These are phyloP conservation scores for Bradypodion pumilum DNA, from an alignment of 2,797 vertebrate genomes.

Conservation along the genomic window DNA sequence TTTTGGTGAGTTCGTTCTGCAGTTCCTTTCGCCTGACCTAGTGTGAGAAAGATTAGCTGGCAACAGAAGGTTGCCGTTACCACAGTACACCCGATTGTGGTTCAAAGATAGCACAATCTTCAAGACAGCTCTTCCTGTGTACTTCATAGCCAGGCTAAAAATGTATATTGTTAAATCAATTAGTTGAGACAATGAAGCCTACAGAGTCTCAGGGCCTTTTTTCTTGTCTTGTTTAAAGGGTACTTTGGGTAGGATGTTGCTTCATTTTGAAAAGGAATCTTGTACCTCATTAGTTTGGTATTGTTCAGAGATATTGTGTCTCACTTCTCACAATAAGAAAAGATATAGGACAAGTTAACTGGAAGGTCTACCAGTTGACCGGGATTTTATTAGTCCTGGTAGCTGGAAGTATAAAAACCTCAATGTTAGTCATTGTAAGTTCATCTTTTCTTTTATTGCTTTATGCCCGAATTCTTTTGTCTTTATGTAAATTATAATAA, in stretches of 20 bases:
- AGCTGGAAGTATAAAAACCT: background rate
- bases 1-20: too few relatives aligned
- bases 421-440: background rate
- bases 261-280: conserved; percentile 25
- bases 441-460: background rate
- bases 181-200: conserved; percentile 56
- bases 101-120: too few relatives aligned
- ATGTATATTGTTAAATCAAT: conserved; percentile 25
- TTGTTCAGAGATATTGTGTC: background rate
- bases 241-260: conserved; percentile 17
- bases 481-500: background rate
- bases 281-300: conserved; percentile 19
- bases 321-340: background rate
- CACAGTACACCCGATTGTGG: too few relatives aligned
- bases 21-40: too few relatives aligned
- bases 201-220: conserved; percentile 40
- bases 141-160: conserved; percentile 48
- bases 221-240: conserved; percentile 52
- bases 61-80: too few relatives aligned
- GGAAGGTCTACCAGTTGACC: conserved; percentile 4
- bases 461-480: conserved; percentile 19
- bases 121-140: too few relatives aligned
- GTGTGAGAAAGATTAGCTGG: too few relatives aligned
- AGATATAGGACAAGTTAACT: background rate
- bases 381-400: background rate